Evolutionary conservation across 2,888 invertebrate species (phyloP), one percentile per base, ranked within the genome.

Genomic region (Syritta pipiens): DNA sequence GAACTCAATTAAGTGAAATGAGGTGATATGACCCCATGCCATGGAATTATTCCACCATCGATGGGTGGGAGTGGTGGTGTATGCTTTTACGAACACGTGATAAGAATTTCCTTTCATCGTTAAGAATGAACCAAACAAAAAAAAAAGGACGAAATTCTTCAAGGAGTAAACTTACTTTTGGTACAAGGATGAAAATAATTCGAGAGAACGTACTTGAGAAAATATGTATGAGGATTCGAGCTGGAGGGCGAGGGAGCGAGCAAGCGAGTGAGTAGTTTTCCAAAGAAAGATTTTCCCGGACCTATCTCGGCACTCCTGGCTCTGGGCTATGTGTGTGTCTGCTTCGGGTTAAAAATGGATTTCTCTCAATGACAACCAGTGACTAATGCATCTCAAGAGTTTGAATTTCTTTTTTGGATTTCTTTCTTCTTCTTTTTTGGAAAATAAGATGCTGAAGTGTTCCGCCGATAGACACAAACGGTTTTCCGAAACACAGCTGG

Each of bases 71-170:
- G n/a, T n/a, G n/a, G n/a, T n/a, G n/a, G n/a, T n/a, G 42, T 24
- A 59, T 46, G 35, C 60, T 51, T 26, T 37, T n/a, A n/a, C n/a
- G 32, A 69, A 60, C 60, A 60, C 60, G 60, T 69, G 69, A 69
- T 69, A 60, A 69, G 60, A 69, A 69, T 69, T 51, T 51, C 9
- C 51, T 20, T 69, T 46, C 46, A 60, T 53, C 35, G 42, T n/a
- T 10, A 9, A 30, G 17, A 69, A 4, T 7, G 32, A 35, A 26
- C 42, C 32, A 59, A 49, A n/a, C n/a, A n/a, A n/a, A n/a, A n/a
- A n/a, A 37, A 20, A 12, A 49, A 10, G 9, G 12, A 53, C n/a
- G 22, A n/a, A n/a, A n/a, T n/a, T 35, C 14, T 37, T 37, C 14
- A 53, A n/a, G 24, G 22, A 9, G 7, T n/a, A n/a, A 37, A 14